Evolutionary conservation across 1,140 invertebrate species (phyloP).

Genomic region (Coelopa frigida): DNA sequence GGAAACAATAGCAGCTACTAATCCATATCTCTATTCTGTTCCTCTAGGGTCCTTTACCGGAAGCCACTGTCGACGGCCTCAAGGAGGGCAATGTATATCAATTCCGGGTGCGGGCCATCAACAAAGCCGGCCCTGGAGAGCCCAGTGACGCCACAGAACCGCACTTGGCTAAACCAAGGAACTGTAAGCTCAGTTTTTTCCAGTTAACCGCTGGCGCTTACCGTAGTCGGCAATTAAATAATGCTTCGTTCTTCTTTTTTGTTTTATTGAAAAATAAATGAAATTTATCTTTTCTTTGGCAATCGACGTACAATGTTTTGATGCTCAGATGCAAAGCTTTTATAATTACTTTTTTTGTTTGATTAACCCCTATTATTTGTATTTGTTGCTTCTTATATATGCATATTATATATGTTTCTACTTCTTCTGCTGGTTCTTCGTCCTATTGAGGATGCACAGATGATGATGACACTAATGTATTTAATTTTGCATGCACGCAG

Average conservation of each 20-base stretch:
- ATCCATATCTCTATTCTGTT: neutral
- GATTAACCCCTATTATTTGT: no score
- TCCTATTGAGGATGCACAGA: no score
- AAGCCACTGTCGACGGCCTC: conserved; percentile 76
- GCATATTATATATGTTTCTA: no score
- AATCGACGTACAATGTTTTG: no score
- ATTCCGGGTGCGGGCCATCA: conserved; percentile 86
- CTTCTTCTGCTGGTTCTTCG: no score
- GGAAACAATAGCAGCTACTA: neutral
- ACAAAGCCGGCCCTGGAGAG: conserved; percentile 89
- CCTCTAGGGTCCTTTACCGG: conserved; percentile 62
- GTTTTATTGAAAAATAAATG: neutral
- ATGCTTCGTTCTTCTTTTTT: neutral
- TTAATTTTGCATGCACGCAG: no score
- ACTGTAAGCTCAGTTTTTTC: conserved; percentile 55
- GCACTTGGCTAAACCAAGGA: conserved; percentile 82
- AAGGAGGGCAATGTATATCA: conserved; percentile 90
- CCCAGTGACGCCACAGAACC: conserved; percentile 82
- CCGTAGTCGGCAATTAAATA: neutral
- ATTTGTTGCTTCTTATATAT: no score
- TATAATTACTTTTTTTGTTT: no score
- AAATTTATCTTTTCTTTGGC: neutral
- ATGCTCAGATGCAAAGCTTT: no score
- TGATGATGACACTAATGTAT: no score
- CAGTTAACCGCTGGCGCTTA: neutral